These are phyloP conservation scores for Pteromalus puparum DNA, from an alignment of 1,140 invertebrate species.

Conservation along the genomic window DNA sequence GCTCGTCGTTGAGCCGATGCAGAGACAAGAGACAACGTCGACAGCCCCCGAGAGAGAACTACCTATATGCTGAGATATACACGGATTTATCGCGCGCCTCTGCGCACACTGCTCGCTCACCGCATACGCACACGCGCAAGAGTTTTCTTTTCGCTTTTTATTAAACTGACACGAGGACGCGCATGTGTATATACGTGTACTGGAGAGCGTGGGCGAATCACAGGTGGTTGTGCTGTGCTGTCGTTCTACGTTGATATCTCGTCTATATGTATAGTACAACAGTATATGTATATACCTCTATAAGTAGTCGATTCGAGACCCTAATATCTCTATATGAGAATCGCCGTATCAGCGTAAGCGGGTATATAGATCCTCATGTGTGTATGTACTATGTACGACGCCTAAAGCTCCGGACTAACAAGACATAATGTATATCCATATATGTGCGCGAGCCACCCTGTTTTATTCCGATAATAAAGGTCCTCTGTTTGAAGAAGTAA, in stretches of 20 bases:
- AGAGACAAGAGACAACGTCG: background rate
- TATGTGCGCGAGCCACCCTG: background rate
- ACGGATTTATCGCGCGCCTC: background rate
- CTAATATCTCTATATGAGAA: background rate
- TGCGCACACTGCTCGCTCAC: background rate
- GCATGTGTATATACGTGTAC: background rate
- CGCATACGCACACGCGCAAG: background rate
- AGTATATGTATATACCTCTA: no score
- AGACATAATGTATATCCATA: background rate
- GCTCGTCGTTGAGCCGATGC: no score
- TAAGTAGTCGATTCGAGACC: background rate
- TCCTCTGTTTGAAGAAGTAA: background rate
- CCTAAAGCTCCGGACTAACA: no score
- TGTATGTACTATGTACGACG: no score
- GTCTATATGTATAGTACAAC: background rate
- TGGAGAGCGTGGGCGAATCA: constrained; percentile 13
- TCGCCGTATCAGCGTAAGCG: no score
- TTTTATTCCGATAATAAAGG: background rate
- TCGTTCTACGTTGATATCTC: background rate
- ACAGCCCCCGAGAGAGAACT: background rate
- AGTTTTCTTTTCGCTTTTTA: background rate
- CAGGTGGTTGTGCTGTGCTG: constrained; percentile 17
- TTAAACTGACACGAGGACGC: background rate
- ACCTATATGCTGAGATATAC: background rate
- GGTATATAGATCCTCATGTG: no score